Base-by-base conservation (phyloP, 2,888 invertebrate species). In the Tubulanus polymorphus region DNA sequence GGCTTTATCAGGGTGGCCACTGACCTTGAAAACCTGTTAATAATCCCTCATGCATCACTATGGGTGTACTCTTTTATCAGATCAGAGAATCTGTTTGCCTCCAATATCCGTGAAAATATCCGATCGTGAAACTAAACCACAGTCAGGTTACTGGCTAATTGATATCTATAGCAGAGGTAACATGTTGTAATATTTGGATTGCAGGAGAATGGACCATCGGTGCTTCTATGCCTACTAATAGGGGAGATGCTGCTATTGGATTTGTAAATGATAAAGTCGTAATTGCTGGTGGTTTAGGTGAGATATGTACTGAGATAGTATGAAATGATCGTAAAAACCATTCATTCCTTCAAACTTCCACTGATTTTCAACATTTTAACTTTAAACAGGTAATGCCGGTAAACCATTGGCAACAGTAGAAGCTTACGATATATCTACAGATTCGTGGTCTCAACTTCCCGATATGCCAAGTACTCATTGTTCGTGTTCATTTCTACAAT, bases 201-300 rank as follows among this genome's bases (percentile, higher is more conserved):
- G 15, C 64, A 76, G 76, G 67, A 51, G 57, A 63, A 29, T 77
- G 77, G 77, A 68, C 59, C 28, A 52, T 55, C 8, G 66, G 69
- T 12, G 52, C 57, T n/a, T 54, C 61, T 10, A 69, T 76, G 71
- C 69, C 71, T n/a, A 73, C 70, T 8, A 70, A 67, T 54, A 46
- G 75, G 53, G 77, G 73, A 41, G 77, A 77, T 60, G 73, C 76
- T 69, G 75, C 74, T 18, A 61, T 72, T 37, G 74, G 71, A 45
- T 55, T 69, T 3, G 32, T 75, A 6, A 67, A 66, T 25, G 68
- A 62, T 15, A 69, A 69, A 58, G 60, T 77, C 26, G 56, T 75
- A 8, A 70, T 68, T 62, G 75, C 73, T 47, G 76, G 76, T 18
- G 76, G 76, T 18, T 56, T 77, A 61, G 73, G 76, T 75, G 58